phyloP scores from a whole-genome alignment of 2,888 invertebrate species.

The Trichopria drosophilae region DNA sequence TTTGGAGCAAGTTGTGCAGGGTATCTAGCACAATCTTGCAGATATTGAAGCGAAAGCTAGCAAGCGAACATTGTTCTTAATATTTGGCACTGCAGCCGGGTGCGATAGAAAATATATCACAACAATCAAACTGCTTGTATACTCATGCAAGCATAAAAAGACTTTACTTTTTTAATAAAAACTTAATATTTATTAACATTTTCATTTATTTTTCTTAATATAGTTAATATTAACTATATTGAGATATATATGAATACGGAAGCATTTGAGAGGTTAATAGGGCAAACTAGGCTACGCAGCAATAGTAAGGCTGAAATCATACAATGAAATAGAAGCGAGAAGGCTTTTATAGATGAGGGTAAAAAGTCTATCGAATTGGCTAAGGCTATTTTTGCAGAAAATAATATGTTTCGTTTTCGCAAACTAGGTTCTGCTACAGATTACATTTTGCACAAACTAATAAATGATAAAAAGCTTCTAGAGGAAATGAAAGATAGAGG shows the following conservation, averaged over 20 bases:
- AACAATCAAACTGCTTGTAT: conserved; percentile 12
- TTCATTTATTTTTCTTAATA: too few species aligned
- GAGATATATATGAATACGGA: too few species aligned
- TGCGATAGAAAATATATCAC: conserved; percentile 16
- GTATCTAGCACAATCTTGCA: conserved; percentile 14
- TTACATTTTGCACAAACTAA: conserved; percentile 7
- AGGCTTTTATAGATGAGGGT: too few species aligned
- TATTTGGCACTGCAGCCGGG: conserved; percentile 13
- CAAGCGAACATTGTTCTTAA: conserved; percentile 14
- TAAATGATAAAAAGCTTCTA: conserved; percentile 5
- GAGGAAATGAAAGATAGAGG: conserved; percentile 11
- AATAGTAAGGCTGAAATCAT: too few species aligned
- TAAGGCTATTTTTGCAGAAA: too few species aligned
- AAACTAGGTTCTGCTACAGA: conserved; percentile 6
- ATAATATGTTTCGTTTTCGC: too few species aligned
- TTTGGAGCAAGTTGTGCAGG: conserved; percentile 13
- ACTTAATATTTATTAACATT: too few species aligned
- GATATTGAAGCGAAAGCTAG: conserved; percentile 18
- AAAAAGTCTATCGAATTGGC: too few species aligned
- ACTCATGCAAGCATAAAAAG: conserved; percentile 18
- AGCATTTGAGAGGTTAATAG: too few species aligned
- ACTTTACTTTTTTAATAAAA: conserved; percentile 14
- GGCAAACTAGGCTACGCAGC: too few species aligned
- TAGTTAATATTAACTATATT: too few species aligned
- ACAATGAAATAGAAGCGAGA: too few species aligned